Evolutionary conservation across 2,113 vertebrate genomes (phyloP).

Genomic region (Verasper variegatus): DNA sequence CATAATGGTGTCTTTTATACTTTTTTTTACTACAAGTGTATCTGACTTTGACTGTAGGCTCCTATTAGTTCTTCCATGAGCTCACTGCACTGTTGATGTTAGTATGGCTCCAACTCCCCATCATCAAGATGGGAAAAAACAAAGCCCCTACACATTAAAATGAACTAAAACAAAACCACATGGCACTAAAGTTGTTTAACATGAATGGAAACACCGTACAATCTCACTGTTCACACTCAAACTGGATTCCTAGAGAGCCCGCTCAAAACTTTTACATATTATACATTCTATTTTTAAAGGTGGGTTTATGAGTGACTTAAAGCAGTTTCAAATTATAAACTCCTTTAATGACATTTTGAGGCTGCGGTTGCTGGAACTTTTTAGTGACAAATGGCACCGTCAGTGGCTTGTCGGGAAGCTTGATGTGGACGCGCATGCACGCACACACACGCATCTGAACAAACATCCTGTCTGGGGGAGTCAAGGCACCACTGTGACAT

Average conservation of each 20-base stretch:
- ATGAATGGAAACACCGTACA: slow-evolving; percentile 33
- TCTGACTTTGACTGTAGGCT: slow-evolving; percentile 13
- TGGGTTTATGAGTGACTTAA: neutral
- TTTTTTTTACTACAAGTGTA: slow-evolving; percentile 29
- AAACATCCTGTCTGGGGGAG: slow-evolving; percentile 73
- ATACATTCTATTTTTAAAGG: neutral
- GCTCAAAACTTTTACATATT: neutral
- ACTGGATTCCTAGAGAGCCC: slow-evolving; percentile 17
- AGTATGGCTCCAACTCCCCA: slow-evolving; percentile 44
- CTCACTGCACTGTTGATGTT: slow-evolving; percentile 49
- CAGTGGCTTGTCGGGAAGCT: slow-evolving; percentile 6
- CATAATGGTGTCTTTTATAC: neutral
- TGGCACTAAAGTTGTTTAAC: slow-evolving; percentile 33
- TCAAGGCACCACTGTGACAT: slow-evolving; percentile 36
- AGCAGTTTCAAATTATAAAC: neutral
- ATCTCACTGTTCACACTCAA: slow-evolving; percentile 16
- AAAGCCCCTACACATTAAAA: slow-evolving; percentile 30
- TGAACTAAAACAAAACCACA: slow-evolving; percentile 54
- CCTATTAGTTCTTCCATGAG: slow-evolving; percentile 71
- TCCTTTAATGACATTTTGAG: neutral
- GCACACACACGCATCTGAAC: slow-evolving; percentile 35
- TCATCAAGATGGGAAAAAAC: slow-evolving; percentile 34
- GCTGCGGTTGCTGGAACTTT: neutral
- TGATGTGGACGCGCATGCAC: neutral
- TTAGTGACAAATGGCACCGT: slow-evolving; percentile 12